Percentiles rank a stretch among this genome's conserved stretches.
Evolutionary conservation across 2,797 vertebrate genomes (phyloP).

Genomic region (Sebastes ruberrimus): DNA sequence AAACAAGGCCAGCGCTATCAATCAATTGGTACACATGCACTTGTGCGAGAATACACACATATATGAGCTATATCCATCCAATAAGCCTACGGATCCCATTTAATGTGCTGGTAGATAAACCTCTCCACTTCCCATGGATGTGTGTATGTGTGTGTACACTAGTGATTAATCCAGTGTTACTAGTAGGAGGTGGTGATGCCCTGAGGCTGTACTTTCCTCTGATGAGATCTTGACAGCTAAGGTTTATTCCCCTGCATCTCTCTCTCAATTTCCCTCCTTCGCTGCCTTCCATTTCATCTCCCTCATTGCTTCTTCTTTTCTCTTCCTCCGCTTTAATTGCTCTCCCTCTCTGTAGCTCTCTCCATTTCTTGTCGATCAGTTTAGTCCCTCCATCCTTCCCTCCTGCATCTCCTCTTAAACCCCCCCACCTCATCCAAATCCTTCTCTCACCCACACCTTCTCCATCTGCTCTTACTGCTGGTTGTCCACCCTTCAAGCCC

Average conservation of each 20-base stretch:
- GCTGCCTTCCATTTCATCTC: conserved; percentile 11
- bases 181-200: conserved; percentile 62
- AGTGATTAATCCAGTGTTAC: conserved; percentile 69
- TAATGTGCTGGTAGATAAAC: conserved; percentile 51
- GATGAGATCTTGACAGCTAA: conserved; percentile 76
- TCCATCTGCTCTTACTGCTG: conserved; percentile 5
- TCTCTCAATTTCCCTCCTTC: conserved; percentile 31
- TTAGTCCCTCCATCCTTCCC: background rate
- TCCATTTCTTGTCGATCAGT: conserved; percentile 29
- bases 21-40: conserved; percentile 10
- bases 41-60: background rate
- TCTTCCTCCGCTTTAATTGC: conserved; percentile 45
- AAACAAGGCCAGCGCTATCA: conserved; percentile 16
- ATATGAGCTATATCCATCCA: conserved; percentile 22
- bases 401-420: background rate
- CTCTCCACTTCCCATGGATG: conserved; percentile 19
- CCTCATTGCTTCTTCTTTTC: conserved; percentile 12
- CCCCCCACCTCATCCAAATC: background rate
- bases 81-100: conserved; percentile 46
- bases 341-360: background rate
- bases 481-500: conserved; percentile 29
- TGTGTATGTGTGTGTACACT: background rate
- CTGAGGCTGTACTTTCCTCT: conserved; percentile 67
- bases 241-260: conserved; percentile 63
- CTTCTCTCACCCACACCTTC: conserved; percentile 17